A percentile compares a stretch with the other conserved stretches of the same genome.
phyloP scores from a whole-genome alignment of 2,797 vertebrate species.

The Neomorphus geoffroyi region DNA sequence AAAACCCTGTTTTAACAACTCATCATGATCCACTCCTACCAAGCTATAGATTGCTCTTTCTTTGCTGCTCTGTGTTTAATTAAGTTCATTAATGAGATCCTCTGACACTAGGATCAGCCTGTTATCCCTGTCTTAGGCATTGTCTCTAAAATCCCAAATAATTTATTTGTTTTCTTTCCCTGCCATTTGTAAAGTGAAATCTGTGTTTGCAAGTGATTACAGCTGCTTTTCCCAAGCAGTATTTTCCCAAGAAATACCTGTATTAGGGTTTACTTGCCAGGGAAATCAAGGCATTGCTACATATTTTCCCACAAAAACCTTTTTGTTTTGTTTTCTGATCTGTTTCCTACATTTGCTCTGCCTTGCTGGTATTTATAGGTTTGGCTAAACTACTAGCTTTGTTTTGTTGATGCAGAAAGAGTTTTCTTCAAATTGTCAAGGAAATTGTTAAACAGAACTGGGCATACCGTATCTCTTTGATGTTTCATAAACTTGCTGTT shows the following conservation, averaged over 20 bases:
- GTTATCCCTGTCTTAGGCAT: neutral
- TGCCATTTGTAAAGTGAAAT: neutral
- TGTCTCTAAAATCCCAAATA: neutral
- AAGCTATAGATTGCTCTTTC: neutral
- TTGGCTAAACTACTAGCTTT: neutral
- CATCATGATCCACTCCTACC: neutral
- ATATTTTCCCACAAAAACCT: neutral
- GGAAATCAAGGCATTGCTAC: neutral
- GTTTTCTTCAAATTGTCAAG: neutral
- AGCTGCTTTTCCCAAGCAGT: neutral
- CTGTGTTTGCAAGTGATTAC: neutral
- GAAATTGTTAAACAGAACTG: neutral
- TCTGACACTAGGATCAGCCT: neutral
- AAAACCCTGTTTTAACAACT: neutral
- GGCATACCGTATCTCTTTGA: neutral
- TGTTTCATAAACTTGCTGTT: neutral
- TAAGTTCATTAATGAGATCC: neutral
- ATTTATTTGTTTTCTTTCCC: neutral
- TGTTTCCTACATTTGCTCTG: neutral
- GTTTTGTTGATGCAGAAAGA: neutral
- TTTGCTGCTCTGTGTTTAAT: neutral
- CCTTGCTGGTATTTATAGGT: neutral
- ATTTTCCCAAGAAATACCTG: neutral
- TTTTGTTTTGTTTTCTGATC: neutral
- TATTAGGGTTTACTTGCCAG: neutral